Conservation (phyloP, 2,888 invertebrate species). For the Bhutanitis thaidina region DNA sequence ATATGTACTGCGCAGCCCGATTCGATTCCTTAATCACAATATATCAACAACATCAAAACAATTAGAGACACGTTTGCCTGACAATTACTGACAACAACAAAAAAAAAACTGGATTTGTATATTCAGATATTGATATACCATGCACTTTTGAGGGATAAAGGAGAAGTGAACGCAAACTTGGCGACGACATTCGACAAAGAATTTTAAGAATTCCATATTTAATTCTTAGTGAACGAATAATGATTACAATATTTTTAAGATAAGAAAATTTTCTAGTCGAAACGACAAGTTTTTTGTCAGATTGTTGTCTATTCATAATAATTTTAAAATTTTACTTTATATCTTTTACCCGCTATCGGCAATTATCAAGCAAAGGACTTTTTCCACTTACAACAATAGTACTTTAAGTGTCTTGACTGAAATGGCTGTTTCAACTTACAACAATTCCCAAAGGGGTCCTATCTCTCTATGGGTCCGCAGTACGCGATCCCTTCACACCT, state of each 20-base stretch:
- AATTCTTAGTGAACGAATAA: too few relatives aligned
- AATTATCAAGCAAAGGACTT: conserved; percentile 35
- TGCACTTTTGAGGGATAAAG: too few relatives aligned
- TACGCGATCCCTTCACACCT: conserved; percentile 48
- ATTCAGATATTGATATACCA: too few relatives aligned
- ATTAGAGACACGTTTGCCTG: conserved; percentile 56
- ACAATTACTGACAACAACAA: conserved; percentile 38
- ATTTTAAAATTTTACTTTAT: too few relatives aligned
- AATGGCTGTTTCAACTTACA: conserved; percentile 59
- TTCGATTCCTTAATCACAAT: conserved; percentile 75
- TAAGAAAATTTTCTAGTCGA: too few relatives aligned
- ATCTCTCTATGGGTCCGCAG: conserved; percentile 40
- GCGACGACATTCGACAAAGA: too few relatives aligned
- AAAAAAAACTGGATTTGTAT: too few relatives aligned
- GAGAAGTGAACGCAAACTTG: too few relatives aligned
- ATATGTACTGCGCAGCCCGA: conserved; percentile 68
- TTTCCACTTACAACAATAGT: conserved; percentile 68
- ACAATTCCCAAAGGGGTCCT: conserved; percentile 65
- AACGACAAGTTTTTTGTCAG: too few relatives aligned
- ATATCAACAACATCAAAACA: conserved; percentile 78
- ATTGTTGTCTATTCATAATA: too few relatives aligned
- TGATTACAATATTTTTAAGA: too few relatives aligned
- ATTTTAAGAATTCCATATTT: too few relatives aligned
- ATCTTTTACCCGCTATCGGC: conserved; percentile 29
- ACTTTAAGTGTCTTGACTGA: conserved; percentile 76